Evolutionary conservation across 2,797 vertebrate species (phyloP).

Genomic region (Hydrolagus colliei): DNA sequence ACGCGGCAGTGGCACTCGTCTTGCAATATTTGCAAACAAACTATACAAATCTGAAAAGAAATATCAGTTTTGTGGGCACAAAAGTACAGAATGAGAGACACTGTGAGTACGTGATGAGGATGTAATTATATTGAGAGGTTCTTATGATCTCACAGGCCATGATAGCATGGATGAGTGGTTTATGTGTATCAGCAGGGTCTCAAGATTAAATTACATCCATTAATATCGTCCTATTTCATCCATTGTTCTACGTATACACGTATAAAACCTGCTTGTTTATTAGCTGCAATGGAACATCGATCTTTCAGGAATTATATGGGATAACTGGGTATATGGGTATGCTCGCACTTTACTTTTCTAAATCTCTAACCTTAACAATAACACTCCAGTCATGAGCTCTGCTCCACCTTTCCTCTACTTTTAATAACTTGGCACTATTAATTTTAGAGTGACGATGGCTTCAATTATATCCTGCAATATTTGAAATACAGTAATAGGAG

Average conservation of each 20-base stretch:
- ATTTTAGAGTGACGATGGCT: background rate
- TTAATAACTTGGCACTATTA: background rate
- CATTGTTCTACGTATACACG: background rate
- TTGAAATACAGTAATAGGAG: no score
- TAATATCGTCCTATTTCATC: background rate
- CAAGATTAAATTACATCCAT: background rate
- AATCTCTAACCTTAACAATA: no score
- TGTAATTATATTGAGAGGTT: background rate
- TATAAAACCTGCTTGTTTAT: background rate
- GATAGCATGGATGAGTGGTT: background rate
- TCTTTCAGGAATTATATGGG: background rate
- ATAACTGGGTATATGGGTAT: no score
- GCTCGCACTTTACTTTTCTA: no score
- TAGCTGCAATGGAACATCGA: background rate
- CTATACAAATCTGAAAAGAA: background rate
- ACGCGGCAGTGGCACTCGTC: no score
- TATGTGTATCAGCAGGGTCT: background rate
- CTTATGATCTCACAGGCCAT: background rate
- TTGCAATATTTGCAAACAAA: background rate
- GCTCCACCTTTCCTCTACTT: background rate
- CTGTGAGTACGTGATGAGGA: background rate
- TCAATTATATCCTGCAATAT: background rate
- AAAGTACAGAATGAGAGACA: background rate
- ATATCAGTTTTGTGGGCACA: background rate
- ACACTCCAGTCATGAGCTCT: no score